phyloP scores from a whole-genome alignment of 2,113 vertebrate species.

The Delphinus delphis region DNA sequence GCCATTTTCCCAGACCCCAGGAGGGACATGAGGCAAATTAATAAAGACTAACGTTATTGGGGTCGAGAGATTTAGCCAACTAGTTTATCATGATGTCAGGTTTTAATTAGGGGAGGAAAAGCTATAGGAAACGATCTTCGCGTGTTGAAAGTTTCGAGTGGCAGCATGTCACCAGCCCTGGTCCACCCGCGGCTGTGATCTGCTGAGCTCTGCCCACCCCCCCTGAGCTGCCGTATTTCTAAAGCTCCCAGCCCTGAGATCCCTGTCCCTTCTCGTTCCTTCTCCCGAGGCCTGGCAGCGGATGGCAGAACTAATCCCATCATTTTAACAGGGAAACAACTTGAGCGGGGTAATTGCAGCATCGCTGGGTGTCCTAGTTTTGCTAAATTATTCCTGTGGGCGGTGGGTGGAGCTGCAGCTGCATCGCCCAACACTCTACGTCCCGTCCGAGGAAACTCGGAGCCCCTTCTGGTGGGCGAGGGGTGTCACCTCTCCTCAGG shows the following conservation, averaged over 20 bases:
- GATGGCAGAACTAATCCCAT: slow-evolving; percentile 54
- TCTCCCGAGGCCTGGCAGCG: background rate
- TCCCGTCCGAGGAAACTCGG: background rate
- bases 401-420: background rate
- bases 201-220: background rate
- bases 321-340: background rate
- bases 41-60: background rate
- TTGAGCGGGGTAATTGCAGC: background rate
- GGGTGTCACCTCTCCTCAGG: background rate
- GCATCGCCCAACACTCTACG: background rate
- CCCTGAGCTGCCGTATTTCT: rapidly evolving
- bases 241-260: background rate
- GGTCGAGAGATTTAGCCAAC: background rate
- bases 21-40: background rate
- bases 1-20: background rate
- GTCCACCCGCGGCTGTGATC: rapidly evolving
- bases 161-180: rapidly evolving
- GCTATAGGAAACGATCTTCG: background rate
- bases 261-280: slow-evolving; percentile 49
- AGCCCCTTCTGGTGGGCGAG: rapidly evolving
- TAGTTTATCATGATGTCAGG: background rate
- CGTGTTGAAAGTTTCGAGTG: background rate
- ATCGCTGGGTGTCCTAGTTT: background rate
- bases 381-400: background rate
- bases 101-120: background rate